Evolutionary conservation across 2,797 vertebrate species (phyloP), one percentile per base, ranked within the genome.

Genomic region (Channa striata): DNA sequence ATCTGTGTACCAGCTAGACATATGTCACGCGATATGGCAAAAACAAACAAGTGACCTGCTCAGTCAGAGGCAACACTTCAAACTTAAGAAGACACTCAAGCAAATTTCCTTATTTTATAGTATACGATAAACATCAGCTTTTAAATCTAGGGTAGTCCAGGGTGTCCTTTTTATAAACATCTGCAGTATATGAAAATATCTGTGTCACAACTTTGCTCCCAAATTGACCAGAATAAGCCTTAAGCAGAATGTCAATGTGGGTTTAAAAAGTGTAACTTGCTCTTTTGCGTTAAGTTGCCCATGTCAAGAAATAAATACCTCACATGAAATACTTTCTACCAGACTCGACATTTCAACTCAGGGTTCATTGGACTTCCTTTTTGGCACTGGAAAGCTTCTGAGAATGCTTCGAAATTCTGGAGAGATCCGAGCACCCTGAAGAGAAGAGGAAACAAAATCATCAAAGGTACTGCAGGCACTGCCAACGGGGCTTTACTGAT

Each of bases 381-480:
- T 30, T 93, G 81, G 37, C 98, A 99, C 80, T 91, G 93, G 90
- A 98, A 99, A 1, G 94, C 96, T 70, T 98, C 94, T 0, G 98
- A 95, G 89, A 99, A 99, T 0, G 95, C 96, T 42, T 95, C 95
- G 0, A 99, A 96, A 88, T 99, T 99, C 90, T 98, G 98, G 64
- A 99, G 89, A 0, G 97, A 98, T 17, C 98, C 97, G 59, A 97
- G 93, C 34, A 99, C 97, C 93, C 98, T 99, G 43, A 70, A 66
- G 36, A 75, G 25, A 65, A 54, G 82, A 54, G 79, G 54, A 77
- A 59, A 20, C 39, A 80, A 47, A 48, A 23, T n/a, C 8, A 40
- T 40, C 20, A 47, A 42, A 9, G 39, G 34, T 17, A 30, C 14
- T 46, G 4, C 8, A 14, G n/a, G 25, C 25, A 30, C 37, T 58